These are phyloP conservation scores for Ibycter americanus DNA, from an alignment of 2,797 vertebrate genomes.

Conservation along the genomic window DNA sequence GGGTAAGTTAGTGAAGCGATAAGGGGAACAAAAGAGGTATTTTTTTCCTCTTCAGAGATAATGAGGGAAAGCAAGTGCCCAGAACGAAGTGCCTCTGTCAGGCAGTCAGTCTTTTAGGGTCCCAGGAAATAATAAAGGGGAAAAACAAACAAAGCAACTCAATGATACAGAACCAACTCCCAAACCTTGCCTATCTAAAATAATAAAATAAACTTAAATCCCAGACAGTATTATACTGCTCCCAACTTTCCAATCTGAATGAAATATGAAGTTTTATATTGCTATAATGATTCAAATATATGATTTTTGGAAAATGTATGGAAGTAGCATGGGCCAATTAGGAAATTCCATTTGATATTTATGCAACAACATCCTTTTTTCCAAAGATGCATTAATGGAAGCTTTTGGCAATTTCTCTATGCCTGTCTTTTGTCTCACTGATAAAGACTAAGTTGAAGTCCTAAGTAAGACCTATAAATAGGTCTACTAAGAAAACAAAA, in stretches of 20 bases:
- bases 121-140: conserved; percentile 27
- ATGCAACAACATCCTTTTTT: neutral
- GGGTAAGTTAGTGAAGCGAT: conserved; percentile 62
- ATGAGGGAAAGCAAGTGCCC: conserved; percentile 55
- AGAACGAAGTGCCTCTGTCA: conserved; percentile 50
- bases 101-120: conserved; percentile 28
- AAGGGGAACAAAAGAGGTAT: conserved; percentile 49
- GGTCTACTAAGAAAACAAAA: neutral
- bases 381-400: neutral
- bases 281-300: neutral
- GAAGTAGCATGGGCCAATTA: neutral
- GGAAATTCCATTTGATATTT: neutral
- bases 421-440: neutral
- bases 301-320: neutral
- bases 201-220: neutral
- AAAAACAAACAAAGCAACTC: conserved; percentile 31
- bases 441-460: neutral
- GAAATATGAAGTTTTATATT: neutral
- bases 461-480: neutral
- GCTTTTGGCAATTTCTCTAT: neutral
- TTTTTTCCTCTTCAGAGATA: conserved; percentile 41
- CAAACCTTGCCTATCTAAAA: neutral
- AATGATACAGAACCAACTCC: neutral
- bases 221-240: neutral
- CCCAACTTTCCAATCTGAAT: neutral